These are phyloP conservation scores for Macrobrachium rosenbergii DNA, from an alignment of 1,140 invertebrate species.

Conservation along the genomic window DNA sequence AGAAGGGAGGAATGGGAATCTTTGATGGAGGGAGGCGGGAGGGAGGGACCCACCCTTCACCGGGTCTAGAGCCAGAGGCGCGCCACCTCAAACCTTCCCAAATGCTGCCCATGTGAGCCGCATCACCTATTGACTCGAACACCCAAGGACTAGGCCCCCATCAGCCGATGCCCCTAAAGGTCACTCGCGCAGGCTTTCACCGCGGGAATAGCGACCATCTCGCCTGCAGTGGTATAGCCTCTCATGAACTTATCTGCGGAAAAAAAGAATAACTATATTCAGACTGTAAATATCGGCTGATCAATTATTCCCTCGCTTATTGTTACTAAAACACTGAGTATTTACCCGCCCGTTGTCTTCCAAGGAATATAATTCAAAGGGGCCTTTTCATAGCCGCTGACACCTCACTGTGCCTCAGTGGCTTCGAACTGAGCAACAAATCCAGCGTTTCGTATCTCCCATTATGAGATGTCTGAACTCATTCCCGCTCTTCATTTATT, in stretches of 20 bases:
- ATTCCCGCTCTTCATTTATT: too few relatives aligned
- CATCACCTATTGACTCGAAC: background rate
- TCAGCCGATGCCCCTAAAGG: too few relatives aligned
- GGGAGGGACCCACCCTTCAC: background rate
- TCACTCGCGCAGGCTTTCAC: too few relatives aligned
- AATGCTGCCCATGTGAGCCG: slow-evolving; percentile 13
- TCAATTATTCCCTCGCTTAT: slow-evolving; percentile 40
- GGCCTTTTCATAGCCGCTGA: background rate
- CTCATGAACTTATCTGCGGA: background rate
- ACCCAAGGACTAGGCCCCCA: too few relatives aligned
- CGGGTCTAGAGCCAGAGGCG: background rate
- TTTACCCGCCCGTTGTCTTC: slow-evolving; percentile 39
- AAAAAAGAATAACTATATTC: background rate
- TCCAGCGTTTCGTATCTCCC: too few relatives aligned
- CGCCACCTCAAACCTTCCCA: slow-evolving; percentile 12
- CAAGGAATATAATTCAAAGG: slow-evolving; percentile 28
- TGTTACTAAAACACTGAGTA: slow-evolving; percentile 54
- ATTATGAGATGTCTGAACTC: too few relatives aligned
- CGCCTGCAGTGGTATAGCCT: background rate
- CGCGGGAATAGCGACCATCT: background rate
- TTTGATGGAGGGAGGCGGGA: too few relatives aligned
- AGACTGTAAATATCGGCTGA: slow-evolving; percentile 25
- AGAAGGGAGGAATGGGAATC: background rate
- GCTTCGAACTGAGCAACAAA: too few relatives aligned
- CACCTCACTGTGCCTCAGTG: background rate